Percentiles rank a stretch among this genome's conserved stretches.
These are phyloP conservation scores for Leptobrachium ailaonicum DNA, from an alignment of 2,113 vertebrate species.

Conservation along the genomic window DNA sequence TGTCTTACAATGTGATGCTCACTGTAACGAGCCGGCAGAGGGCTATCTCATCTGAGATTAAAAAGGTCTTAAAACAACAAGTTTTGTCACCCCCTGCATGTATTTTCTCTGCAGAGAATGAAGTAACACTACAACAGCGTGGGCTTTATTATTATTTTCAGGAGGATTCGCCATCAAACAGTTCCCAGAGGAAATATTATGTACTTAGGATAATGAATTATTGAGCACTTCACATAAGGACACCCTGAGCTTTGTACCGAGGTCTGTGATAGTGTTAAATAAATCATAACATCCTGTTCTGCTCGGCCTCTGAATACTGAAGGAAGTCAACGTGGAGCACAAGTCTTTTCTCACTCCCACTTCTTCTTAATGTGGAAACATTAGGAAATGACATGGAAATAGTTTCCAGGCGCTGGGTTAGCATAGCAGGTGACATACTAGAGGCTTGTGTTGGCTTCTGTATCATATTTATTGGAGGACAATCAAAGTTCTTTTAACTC, in stretches of 20 bases:
- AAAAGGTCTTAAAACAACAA: too few relatives aligned
- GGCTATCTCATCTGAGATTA: too few relatives aligned
- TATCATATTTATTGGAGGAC: slow-evolving; percentile 73
- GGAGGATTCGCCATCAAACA: slow-evolving; percentile 65
- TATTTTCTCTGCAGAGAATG: slow-evolving; percentile 46
- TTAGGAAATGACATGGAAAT: slow-evolving; percentile 81
- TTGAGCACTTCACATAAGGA: slow-evolving; percentile 72
- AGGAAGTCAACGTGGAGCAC: slow-evolving; percentile 64
- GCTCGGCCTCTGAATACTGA: slow-evolving; percentile 64
- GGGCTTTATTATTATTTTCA: slow-evolving; percentile 38
- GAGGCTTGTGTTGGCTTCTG: slow-evolving; percentile 79
- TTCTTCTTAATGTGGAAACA: slow-evolving; percentile 84
- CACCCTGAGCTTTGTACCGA: slow-evolving; percentile 81
- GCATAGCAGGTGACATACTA: slow-evolving; percentile 85
- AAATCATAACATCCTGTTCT: slow-evolving; percentile 87
- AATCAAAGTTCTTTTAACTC: slow-evolving; percentile 73
- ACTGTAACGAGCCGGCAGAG: too few relatives aligned
- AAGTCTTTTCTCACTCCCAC: slow-evolving; percentile 71
- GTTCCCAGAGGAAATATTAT: slow-evolving; percentile 79
- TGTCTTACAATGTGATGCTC: too few relatives aligned
- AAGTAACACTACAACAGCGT: neutral
- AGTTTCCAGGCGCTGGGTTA: slow-evolving; percentile 89
- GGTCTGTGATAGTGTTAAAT: slow-evolving; percentile 76
- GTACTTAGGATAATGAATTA: slow-evolving; percentile 78
- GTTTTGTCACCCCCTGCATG: neutral